Evolutionary conservation across 1,140 invertebrate species (phyloP).

Genomic region (Drosophila littoralis): DNA sequence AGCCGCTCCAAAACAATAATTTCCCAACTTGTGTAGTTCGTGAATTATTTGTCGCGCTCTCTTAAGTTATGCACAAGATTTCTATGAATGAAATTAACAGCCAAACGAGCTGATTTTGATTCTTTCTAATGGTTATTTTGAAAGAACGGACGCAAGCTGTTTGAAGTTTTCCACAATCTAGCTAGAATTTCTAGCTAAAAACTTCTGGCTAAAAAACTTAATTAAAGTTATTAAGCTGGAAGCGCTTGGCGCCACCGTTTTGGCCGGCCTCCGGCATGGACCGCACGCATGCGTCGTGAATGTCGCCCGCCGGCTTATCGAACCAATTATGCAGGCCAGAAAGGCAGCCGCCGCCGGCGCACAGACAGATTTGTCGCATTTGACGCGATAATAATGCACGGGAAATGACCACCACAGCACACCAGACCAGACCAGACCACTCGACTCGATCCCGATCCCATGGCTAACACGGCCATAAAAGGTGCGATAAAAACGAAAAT

Average conservation of each 20-base stretch:
- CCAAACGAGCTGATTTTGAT: slow-evolving; percentile 5
- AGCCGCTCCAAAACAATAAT: slow-evolving; percentile 37
- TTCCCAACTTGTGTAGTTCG: slow-evolving; percentile 48
- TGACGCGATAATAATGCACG: slow-evolving; percentile 76
- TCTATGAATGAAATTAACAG: slow-evolving; percentile 71
- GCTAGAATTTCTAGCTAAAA: slow-evolving; percentile 46
- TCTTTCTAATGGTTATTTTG: slow-evolving; percentile 16
- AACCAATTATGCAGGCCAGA: slow-evolving; percentile 74
- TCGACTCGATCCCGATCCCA: slow-evolving; percentile 8
- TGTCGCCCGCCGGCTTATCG: slow-evolving; percentile 58
- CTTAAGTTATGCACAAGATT: slow-evolving; percentile 59
- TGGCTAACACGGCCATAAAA: slow-evolving; percentile 68
- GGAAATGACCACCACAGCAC: slow-evolving; percentile 68
- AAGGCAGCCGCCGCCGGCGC: slow-evolving; percentile 63
- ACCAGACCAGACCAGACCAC: slow-evolving; percentile 55
- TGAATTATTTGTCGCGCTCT: slow-evolving; percentile 70
- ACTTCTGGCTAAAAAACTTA: slow-evolving; percentile 70
- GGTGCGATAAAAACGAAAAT: slow-evolving; percentile 82
- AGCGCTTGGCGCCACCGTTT: slow-evolving; percentile 76
- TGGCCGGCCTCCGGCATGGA: slow-evolving; percentile 45
- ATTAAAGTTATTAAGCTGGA: slow-evolving; percentile 76
- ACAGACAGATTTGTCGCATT: slow-evolving; percentile 81
- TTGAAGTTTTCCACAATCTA: slow-evolving; percentile 21
- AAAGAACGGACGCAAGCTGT: neutral
- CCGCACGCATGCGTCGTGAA: slow-evolving; percentile 59